phyloP scores from a whole-genome alignment of 1,140 invertebrate species.

The Lucilia cuprina region DNA sequence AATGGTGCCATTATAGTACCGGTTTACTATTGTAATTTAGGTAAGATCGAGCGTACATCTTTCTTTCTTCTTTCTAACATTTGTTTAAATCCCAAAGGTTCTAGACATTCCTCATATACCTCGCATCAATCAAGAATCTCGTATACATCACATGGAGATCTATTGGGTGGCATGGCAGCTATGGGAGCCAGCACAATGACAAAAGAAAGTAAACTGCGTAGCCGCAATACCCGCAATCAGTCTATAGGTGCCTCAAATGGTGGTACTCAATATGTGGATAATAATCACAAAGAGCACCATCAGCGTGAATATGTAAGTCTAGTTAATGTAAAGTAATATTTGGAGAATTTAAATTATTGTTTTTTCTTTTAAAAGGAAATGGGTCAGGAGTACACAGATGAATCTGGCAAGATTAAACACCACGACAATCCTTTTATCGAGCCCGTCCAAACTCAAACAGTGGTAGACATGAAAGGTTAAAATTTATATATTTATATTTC shows the following conservation, averaged over 20 bases:
- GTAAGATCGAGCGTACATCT: conserved; percentile 50
- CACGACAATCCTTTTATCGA: conserved; percentile 89
- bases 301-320: conserved; percentile 74
- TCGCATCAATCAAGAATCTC: conserved; percentile 90
- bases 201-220: conserved; percentile 82
- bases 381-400: conserved; percentile 75
- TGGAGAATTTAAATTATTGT: too few relatives aligned
- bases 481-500: too few relatives aligned
- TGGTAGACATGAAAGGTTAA: conserved; percentile 93
- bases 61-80: background rate
- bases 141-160: conserved; percentile 91
- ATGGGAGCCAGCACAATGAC: conserved; percentile 73
- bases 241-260: conserved; percentile 66
- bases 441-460: conserved; percentile 82
- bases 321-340: too few relatives aligned
- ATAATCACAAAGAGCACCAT: conserved; percentile 69
- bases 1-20: conserved; percentile 93
- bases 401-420: conserved; percentile 84
- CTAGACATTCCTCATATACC: conserved; percentile 91
- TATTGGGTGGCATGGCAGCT: conserved; percentile 75
- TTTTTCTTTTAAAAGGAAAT: conserved; percentile 49
- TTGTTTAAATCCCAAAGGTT: conserved; percentile 65
- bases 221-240: conserved; percentile 76
- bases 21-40: conserved; percentile 83
- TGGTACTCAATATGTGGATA: conserved; percentile 66